A percentile compares a stretch with the other conserved stretches of the same genome.
Conservation (phyloP, 2,888 invertebrate species). For the Axea sp. region DNA sequence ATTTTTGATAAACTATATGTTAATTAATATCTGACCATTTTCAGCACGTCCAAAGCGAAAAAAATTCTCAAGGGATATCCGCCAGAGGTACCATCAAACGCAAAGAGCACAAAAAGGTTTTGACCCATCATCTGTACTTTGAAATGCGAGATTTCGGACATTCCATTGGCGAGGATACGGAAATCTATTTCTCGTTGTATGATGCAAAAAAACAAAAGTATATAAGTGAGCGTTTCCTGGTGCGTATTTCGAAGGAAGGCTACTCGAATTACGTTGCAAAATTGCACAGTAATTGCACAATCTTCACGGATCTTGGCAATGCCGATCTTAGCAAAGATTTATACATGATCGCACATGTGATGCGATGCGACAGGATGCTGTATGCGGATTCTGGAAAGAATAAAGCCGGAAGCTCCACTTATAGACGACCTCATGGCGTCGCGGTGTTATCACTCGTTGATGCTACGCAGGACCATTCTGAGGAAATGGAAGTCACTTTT, state of each 20-base stretch:
- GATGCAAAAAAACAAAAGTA: constrained; percentile 89
- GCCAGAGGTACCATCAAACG: constrained; percentile 82
- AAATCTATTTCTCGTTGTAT: constrained; percentile 92
- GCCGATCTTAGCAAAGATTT: constrained; percentile 91
- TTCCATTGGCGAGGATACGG: constrained; percentile 91
- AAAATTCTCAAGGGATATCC: constrained; percentile 80
- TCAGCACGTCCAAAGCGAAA: constrained; percentile 82
- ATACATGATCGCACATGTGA: constrained; percentile 93
- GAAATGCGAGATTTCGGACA: constrained; percentile 94
- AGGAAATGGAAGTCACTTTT: constrained; percentile 89
- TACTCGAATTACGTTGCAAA: constrained; percentile 94
- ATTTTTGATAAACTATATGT: too few relatives aligned
- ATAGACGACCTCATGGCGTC: constrained; percentile 91
- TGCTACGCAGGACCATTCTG: constrained; percentile 82
- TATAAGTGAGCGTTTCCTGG: constrained; percentile 93
- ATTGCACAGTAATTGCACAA: constrained; percentile 91
- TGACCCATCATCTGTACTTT: constrained; percentile 90
- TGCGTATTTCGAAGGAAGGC: constrained; percentile 93
- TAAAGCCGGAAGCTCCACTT: constrained; percentile 80
- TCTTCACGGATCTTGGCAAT: constrained; percentile 91
- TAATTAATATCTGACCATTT: too few relatives aligned
- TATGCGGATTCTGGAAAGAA: constrained; percentile 82
- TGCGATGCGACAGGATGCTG: constrained; percentile 92
- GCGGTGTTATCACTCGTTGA: constrained; percentile 89
- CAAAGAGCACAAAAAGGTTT: constrained; percentile 82